Evolutionary conservation across 1,140 invertebrate genomes (phyloP), one percentile per base, ranked within the genome.

Genomic region (Papilio machaon): DNA sequence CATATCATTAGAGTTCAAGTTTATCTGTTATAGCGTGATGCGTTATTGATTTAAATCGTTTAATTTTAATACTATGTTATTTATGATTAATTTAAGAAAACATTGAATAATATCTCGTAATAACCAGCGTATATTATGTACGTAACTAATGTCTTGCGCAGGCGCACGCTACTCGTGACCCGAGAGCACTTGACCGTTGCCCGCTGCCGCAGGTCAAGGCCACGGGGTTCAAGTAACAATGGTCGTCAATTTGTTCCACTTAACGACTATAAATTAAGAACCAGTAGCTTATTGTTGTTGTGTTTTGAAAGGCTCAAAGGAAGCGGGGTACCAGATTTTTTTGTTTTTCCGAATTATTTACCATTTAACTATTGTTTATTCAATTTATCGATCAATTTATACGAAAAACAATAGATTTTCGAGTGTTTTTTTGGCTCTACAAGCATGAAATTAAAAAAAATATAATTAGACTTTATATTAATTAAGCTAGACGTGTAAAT

Each of bases 161-260:
- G 46, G 74, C 74, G 43, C 74, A 52, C 35, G 43, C 13, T 47
- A 76, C 10, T 52, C 74, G 74, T 76, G 74, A 49, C 19, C 74
- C 23, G 10, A 19, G 13, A 52, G 74, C 47, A 47, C 74, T 76
- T 76, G 74, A 76, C 74, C 74, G 74, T 47, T 76, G 74, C 23
- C 74, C 74, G 74, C 46, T 19, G 74, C 43, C 46, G 74, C 74
- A 10, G 74, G 74, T 76, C 74, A 76, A 76, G 74, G 74, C 19
- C 46, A 76, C 43, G 43, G 8, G 19, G 43, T 23, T 49, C 43
- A 30, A 15, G 10, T 76, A 76, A 76, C 47, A 76, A 76, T 52
- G 46, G 19, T 9, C 38, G 46, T 1, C 74, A 76, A 76, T 76
- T 76, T 76, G 74, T 47, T 52, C 19, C 74, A 76, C 74, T 76